Evolutionary conservation across 1,140 invertebrate species (phyloP), one percentile per base, ranked within the genome.

Genomic region (Asobara japonica): DNA sequence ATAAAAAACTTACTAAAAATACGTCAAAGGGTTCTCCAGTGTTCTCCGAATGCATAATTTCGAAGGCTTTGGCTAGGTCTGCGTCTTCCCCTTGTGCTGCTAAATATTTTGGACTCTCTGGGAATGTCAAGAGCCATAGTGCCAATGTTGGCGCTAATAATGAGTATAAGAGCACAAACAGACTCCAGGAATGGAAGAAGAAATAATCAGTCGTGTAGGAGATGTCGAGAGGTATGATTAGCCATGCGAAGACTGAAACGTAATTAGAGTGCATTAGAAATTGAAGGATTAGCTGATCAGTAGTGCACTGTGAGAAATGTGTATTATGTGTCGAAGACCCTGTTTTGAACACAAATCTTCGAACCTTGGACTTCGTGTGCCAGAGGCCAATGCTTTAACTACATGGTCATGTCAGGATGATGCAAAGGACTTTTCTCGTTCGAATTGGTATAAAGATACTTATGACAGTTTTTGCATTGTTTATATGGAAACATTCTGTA

Each of bases 21-120:
- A 87, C 85, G 16, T 77, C 65, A 65, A 86, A 83, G 11, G 83
- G 79, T 48, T 87, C 80, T 51, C 84, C 87, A 2, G 87, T 90
- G 74, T 92, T 92, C 13, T 86, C 80, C 0, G 84, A 78, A 74
- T 89, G 90, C 71, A 91, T 90, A 51, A 81, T 83, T 69, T 87
- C 84, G 41, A 92, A 82, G 3, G 90, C 87, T 11, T 85, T 76
- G 5, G 89, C 77, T 0, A 90, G 88, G 69, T 88, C 85, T 25
- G 89, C 85, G 3, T 86, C 80, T 69, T 86, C 82, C 79, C 90
- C 89, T 78, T 75, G 76, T 25, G 79, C 78, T 18, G 89, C 84
- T 4, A 90, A 83, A 76, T 88, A 90, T 72, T 88, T 89, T 11
- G 90, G 90, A 72, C 87, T 90, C 73, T 91, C 90, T 0, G 76